Evolutionary conservation across 2,797 vertebrate genomes (phyloP), one percentile per base, ranked within the genome.

Genomic region (Botia kubotai): DNA sequence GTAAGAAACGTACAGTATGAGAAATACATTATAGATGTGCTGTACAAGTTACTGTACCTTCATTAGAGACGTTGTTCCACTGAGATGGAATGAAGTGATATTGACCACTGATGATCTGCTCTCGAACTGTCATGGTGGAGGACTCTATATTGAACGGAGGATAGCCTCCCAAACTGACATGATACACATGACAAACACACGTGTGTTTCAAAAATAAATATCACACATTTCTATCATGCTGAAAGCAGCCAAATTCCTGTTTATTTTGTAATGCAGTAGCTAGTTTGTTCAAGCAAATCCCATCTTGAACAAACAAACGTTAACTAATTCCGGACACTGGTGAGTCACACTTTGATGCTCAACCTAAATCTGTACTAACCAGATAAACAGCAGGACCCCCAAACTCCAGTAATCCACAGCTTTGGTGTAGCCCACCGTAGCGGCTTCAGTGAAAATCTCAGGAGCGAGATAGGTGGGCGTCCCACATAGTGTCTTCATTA

Each of bases 351-450:
- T 58, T 21, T 17, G 36, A 39, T 53, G 23, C 39, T 33, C 33
- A 33, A 39, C 26, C 10, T 67, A 10, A 36, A 65, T 72, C 29
- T 55, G 13, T 21, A 89, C 94, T 91, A 92, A 98, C 97, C 97
- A 98, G 84, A 99, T 94, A 43, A 99, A 99, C 77, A 99, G 95
- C 87, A 98, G 95, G 52, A 99, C 97, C 11, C 97, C 97, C 2
- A 99, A 95, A 86, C 97, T 99, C 97, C 97, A 99, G 77, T 93
- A 95, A 89, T 99, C 97, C 85, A 98, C 97, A 0, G 95, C 94
- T 2, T 93, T 92, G 36, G 94, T 92, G 86, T 99, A 99, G 0
- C 97, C 97, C 0, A 91, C 90, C 46, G 95, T 95, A 62, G 93
- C 92, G 8, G 95, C 91, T 8, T 95, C 94, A 21, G 93, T 94